Conservation (phyloP, 2,797 vertebrate species). For the Scomberomorus guttatus region DNA sequence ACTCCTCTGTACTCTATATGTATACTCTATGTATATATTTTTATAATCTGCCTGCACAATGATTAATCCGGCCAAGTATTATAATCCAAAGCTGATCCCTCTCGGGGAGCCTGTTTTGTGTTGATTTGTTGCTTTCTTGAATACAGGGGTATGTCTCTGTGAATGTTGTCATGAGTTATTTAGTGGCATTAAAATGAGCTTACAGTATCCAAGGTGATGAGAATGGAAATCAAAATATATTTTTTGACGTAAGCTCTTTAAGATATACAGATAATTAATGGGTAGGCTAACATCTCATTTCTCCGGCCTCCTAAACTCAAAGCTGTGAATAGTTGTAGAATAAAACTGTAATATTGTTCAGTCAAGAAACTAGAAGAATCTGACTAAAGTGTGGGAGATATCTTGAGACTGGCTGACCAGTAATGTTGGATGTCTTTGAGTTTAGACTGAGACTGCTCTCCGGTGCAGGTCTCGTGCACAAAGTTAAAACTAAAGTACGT, state of each 20-base stretch:
- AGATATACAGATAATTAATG: conserved; percentile 12
- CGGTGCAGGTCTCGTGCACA: conserved; percentile 46
- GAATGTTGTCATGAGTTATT: conserved; percentile 62
- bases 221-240: conserved; percentile 42
- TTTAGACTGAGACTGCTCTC: conserved; percentile 37
- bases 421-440: conserved; percentile 34
- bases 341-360: conserved; percentile 30
- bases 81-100: conserved; percentile 74
- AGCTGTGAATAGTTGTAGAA: conserved; percentile 77
- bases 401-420: conserved; percentile 23
- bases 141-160: conserved; percentile 36
- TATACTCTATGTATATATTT: conserved; percentile 78
- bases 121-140: conserved; percentile 33
- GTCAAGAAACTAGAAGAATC: conserved; percentile 22
- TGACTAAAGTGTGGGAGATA: conserved; percentile 17
- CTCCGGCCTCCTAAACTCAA: conserved; percentile 59
- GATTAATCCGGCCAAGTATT: conserved; percentile 82
- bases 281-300: conserved; percentile 47
- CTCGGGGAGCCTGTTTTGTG: conserved; percentile 59
- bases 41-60: conserved; percentile 82
- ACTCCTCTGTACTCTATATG: conserved; percentile 59
- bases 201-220: conserved; percentile 29
- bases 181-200: conserved; percentile 66
- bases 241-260: conserved; percentile 43
- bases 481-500: conserved; percentile 32